Evolutionary conservation across 2,113 vertebrate genomes (phyloP).

Genomic region (Struthio camelus): DNA sequence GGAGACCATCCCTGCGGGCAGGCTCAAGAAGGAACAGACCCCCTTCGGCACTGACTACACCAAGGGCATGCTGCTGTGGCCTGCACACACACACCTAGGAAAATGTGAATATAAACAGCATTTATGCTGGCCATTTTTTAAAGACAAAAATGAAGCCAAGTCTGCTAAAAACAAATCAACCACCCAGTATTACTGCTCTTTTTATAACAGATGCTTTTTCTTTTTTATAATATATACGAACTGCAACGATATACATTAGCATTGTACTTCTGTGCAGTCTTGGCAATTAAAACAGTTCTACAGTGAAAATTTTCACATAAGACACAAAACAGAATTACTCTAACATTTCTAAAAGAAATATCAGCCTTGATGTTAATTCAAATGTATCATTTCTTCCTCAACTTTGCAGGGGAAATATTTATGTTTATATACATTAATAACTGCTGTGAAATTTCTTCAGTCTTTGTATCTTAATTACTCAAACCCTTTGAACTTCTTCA

Average conservation of each 20-base stretch:
- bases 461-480: constrained; percentile 85
- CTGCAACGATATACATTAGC: constrained; percentile 82
- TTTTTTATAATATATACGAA: constrained; percentile 74
- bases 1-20: constrained; percentile 89
- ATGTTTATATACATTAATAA: constrained; percentile 89
- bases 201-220: constrained; percentile 74
- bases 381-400: constrained; percentile 85
- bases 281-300: constrained; percentile 86
- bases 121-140: constrained; percentile 88
- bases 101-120: constrained; percentile 93
- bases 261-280: constrained; percentile 82
- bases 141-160: constrained; percentile 85
- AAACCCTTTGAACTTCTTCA: constrained; percentile 84
- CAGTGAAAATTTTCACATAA: constrained; percentile 82
- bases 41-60: constrained; percentile 91
- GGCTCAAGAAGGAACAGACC: constrained; percentile 90
- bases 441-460: constrained; percentile 85
- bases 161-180: constrained; percentile 85
- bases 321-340: constrained; percentile 82
- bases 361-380: constrained; percentile 83
- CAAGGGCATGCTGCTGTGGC: constrained; percentile 90
- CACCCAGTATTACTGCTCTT: constrained; percentile 78
- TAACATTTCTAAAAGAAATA: constrained; percentile 87
- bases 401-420: constrained; percentile 86
- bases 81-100: constrained; percentile 90